Evolutionary conservation across 92 coral and sea anemone species (phyloP), one percentile per base, ranked within the genome.

Genomic region (Palythoa grandis): DNA sequence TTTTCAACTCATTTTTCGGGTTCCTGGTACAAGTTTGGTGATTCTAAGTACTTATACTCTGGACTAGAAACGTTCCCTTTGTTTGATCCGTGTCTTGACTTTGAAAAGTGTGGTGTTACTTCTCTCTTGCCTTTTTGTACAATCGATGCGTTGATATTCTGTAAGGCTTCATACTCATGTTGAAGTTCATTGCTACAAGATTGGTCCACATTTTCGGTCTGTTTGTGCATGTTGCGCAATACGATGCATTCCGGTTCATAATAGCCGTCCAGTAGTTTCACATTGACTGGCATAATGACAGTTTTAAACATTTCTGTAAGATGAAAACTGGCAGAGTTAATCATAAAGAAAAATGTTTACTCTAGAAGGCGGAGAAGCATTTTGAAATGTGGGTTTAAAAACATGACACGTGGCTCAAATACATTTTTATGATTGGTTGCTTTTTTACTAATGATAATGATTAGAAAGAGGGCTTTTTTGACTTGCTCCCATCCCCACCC

Each of bases 191-290:
- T 65, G 16, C 39, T 12, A n/a, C 19, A 52, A 66, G 2, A 40
- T 5, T 40, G n/a, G 17, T 20, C 43, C 47, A 16, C 9, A 15
- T 16, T 20, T 13, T 80, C 85, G n/a, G 37, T 29, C 40, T 47
- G 61, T 5, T 48, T 50, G 37, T 57, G 61, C 74, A n/a, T 66
- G 24, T 63, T 63, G 11, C 24, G 58, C n/a, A 80, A 17, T 11
- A 80, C 60, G 23, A 80, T 43, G 10, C 85, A 80, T 10, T 80
- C 85, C 20, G 85, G 85, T 48, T 80, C 85, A 48, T 80, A 80
- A 23, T 80, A 80, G 3, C 85, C 85, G 8, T 66, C 20, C 20
- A 80, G 25, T 13, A 35, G 60, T 47, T 80, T 80, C 63, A 22
- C 17, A 35, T 80, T 80, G 10, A 80, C 85, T 19, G 85, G 85